phyloP scores from a whole-genome alignment of 2,888 invertebrate genomes.

The Amphipyra tragopoginis region DNA sequence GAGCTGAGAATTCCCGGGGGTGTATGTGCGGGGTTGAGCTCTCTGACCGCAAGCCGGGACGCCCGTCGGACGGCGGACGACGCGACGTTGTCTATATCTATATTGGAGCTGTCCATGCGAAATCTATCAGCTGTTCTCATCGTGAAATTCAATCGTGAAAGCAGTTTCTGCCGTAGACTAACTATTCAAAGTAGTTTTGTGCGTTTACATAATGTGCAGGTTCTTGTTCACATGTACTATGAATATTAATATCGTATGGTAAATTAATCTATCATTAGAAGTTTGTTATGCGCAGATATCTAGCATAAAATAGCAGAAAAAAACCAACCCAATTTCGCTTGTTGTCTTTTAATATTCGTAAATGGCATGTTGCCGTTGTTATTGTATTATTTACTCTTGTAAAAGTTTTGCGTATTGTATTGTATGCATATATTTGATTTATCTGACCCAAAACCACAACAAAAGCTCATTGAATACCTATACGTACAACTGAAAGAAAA shows the following conservation, averaged over 20 bases:
- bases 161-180: conserved; percentile 8
- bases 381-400: too few species aligned
- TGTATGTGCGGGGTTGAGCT: conserved; percentile 41
- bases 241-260: too few species aligned
- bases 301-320: too few species aligned
- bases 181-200: conserved; percentile 17
- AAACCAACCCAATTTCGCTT: too few species aligned
- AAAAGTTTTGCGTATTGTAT: neutral
- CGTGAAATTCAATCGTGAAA: conserved; percentile 19
- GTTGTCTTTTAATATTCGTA: neutral
- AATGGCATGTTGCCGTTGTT: too few species aligned
- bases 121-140: conserved; percentile 57
- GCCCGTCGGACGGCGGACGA: conserved; percentile 7
- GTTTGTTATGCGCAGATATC: too few species aligned
- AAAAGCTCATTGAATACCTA: too few species aligned
- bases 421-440: neutral
- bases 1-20: conserved; percentile 49
- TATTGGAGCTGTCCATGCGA: conserved; percentile 45
- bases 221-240: neutral
- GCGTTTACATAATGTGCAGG: neutral
- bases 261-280: too few species aligned
- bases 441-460: neutral
- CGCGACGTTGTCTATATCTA: conserved; percentile 31
- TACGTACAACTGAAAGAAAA: neutral
- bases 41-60: conserved; percentile 52